Evolutionary conservation across 2,797 vertebrate species (phyloP).

Genomic region (Anas flavirostris): DNA sequence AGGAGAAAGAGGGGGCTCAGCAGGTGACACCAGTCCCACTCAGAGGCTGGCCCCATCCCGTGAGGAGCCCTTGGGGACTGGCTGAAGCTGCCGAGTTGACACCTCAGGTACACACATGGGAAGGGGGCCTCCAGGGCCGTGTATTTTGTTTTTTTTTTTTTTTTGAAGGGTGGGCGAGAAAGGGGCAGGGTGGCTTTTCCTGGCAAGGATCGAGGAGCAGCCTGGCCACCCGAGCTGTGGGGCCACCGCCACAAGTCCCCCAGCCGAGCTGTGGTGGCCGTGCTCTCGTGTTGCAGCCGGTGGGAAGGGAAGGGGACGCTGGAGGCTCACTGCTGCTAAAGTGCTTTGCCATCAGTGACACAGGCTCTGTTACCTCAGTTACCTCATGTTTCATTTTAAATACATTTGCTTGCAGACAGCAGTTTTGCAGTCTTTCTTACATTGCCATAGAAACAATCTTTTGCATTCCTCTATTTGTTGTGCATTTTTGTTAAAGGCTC

Average conservation of each 20-base stretch:
- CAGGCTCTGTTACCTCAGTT: constrained; percentile 27
- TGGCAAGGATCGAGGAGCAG: rapidly evolving
- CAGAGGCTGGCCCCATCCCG: rapidly evolving
- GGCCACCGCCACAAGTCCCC: too few relatives aligned
- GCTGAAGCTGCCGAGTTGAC: not conserved
- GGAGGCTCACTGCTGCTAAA: not conserved
- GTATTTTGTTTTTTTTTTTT: not conserved
- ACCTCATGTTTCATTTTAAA: constrained; percentile 46
- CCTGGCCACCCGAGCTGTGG: rapidly evolving
- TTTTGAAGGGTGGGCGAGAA: not conserved
- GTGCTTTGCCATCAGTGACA: constrained; percentile 13
- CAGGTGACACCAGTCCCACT: not conserved
- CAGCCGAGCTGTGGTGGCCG: not conserved
- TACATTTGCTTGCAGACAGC: constrained; percentile 26
- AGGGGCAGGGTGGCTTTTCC: not conserved
- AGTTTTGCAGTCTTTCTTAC: constrained; percentile 33
- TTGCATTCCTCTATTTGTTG: not conserved
- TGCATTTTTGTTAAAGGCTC: constrained; percentile 37
- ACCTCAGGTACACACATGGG: rapidly evolving
- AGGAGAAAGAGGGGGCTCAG: not conserved
- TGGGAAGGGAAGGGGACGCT: not conserved
- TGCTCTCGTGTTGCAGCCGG: not conserved
- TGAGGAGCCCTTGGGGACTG: rapidly evolving
- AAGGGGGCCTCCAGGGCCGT: rapidly evolving
- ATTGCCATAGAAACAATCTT: constrained; percentile 75